These are phyloP conservation scores for Regulus satrapa DNA, from an alignment of 2,113 vertebrate genomes.

Conservation along the genomic window DNA sequence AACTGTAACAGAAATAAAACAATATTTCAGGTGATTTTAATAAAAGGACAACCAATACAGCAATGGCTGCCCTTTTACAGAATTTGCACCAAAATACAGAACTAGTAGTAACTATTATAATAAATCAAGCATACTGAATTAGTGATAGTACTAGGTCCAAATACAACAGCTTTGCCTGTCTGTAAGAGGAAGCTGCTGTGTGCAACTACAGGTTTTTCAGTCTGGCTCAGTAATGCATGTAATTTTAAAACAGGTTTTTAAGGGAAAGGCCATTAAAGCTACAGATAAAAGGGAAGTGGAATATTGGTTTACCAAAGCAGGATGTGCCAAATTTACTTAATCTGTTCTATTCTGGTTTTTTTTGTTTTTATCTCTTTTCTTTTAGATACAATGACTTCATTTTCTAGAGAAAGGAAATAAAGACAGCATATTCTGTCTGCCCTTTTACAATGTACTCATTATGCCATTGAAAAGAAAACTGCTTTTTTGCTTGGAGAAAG, in stretches of 20 bases:
- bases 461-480: neutral
- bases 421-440: neutral
- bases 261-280: neutral
- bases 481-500: neutral
- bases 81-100: neutral
- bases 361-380: neutral
- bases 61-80: neutral
- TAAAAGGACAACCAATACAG: neutral
- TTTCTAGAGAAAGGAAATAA: neutral
- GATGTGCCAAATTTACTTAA: neutral
- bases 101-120: neutral
- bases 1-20: neutral
- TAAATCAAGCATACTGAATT: neutral
- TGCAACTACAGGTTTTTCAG: neutral
- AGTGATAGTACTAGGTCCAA: neutral
- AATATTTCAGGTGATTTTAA: neutral
- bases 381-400: neutral
- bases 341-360: neutral
- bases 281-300: neutral
- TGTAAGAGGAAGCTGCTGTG: neutral
- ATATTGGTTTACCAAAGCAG: neutral
- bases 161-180: neutral
- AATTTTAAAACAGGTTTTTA: neutral
- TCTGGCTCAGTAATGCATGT: neutral
- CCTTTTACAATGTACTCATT: neutral